Evolutionary conservation across 2,888 invertebrate genomes (phyloP), one percentile per base, ranked within the genome.

Genomic region (Stenichneumon culpator): DNA sequence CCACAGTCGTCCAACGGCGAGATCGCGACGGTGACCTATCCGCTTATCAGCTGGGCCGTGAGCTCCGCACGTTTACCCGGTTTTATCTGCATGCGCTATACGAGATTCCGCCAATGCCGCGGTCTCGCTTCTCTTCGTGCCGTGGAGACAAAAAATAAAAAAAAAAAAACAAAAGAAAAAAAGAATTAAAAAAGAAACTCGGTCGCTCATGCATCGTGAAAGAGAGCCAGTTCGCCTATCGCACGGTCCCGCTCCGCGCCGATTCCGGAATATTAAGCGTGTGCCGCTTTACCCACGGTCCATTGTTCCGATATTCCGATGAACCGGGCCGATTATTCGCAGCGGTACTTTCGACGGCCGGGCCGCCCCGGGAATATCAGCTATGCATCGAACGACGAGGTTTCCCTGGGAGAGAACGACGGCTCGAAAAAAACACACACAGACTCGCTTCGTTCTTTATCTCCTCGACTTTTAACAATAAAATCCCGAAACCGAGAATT

Each of bases 231-330:
- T 79, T 54, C 32, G 63, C 44, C 65, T 68, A 80, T 74, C 25
- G 52, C 39, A 70, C 25, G 32, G 19, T 65, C 39, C 32, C 25
- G 32, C 25, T 65, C 39, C 32, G 63, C 16, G 79, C 70, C 75
- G 65, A 77, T 83, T 72, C 74, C 67, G 57, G 79, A 75, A 83
- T 83, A 83, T 79, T 65, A 65, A 83, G 75, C 68, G 57, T 63
- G 50, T 28, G 69, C 63, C 72, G 63, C 52, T 39, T 14, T 79
- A 25, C 65, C 52, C 63, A 70, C 69, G 54, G 47, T 44, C 75
- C 80, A 84, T 80, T 84, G 84, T 84, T 84, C 67, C 80, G 60
- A 83, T 83, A 79, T 79, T 83, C 79, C 79, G 83, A 83, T 75
- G 47, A 79, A 79, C 54, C 70, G 28, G 54, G n/a, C 70, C 79